Evolutionary conservation across 1,140 invertebrate genomes (phyloP).

Genomic region (Tetramorium parvispinum): DNA sequence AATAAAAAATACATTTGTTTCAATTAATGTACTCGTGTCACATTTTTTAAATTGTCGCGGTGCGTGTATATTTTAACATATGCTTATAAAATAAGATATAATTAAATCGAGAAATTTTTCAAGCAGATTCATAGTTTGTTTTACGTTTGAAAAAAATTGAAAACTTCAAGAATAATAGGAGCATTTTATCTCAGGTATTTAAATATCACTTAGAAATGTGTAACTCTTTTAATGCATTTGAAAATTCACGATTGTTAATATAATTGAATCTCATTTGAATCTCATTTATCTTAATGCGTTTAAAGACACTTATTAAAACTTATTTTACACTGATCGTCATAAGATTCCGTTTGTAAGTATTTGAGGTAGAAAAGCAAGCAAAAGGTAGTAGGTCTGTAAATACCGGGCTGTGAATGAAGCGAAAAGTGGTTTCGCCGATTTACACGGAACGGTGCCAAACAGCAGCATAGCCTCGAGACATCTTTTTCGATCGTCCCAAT

Average conservation of each 20-base stretch:
- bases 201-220: not conserved
- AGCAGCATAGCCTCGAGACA: constrained; percentile 45
- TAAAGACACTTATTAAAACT: constrained; percentile 10
- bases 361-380: constrained; percentile 29
- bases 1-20: constrained; percentile 23
- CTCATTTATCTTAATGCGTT: not conserved
- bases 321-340: not conserved
- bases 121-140: not conserved
- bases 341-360: constrained; percentile 29
- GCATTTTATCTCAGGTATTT: not conserved
- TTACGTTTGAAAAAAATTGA: not conserved
- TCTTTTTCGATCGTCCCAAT: constrained; percentile 70
- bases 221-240: not conserved
- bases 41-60: not conserved
- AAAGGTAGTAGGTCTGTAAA: constrained; percentile 30
- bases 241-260: not conserved
- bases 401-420: constrained; percentile 38
- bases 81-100: not conserved
- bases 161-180: not conserved
- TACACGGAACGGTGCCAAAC: constrained; percentile 62
- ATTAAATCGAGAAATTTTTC: not conserved
- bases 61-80: not conserved
- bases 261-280: not conserved
- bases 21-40: not conserved
- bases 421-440: constrained; percentile 63